These are phyloP conservation scores for Clarias platycephalus DNA, from an alignment of 2,797 vertebrate genomes.

Conservation along the genomic window DNA sequence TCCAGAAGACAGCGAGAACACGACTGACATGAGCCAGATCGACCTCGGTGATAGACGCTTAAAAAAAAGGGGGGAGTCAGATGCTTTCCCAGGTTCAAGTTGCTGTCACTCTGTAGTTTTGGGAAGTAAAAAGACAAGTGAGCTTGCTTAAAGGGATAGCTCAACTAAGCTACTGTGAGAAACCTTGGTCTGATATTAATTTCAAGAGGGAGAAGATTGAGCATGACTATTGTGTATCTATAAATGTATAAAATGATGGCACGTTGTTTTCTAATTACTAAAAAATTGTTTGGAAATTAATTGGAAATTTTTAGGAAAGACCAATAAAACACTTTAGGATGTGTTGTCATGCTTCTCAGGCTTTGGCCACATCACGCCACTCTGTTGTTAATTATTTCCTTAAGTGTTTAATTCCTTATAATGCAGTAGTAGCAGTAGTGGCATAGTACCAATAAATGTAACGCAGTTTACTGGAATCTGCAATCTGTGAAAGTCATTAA, in stretches of 20 bases:
- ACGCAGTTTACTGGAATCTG: background rate
- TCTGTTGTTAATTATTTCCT: background rate
- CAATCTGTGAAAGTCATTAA: background rate
- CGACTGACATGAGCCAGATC: constrained; percentile 58
- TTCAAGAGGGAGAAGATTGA: background rate
- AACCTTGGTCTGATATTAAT: background rate
- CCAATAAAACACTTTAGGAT: background rate
- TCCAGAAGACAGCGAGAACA: constrained; percentile 57
- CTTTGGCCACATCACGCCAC: background rate
- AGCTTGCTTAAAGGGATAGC: background rate
- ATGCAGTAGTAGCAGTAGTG: background rate
- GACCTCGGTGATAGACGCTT: constrained; percentile 58
- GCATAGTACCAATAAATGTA: background rate
- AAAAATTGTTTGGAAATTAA: background rate
- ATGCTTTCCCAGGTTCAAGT: constrained; percentile 47
- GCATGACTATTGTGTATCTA: background rate
- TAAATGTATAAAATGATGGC: background rate
- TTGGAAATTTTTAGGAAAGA: too few species aligned
- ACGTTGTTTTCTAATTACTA: background rate
- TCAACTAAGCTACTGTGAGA: background rate
- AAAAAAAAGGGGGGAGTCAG: constrained; percentile 55
- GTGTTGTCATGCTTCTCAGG: background rate
- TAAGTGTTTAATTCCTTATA: background rate
- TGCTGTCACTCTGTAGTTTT: constrained; percentile 12
- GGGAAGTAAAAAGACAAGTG: constrained; percentile 21